Evolutionary conservation across 2,888 invertebrate genomes (phyloP).

Genomic region (Oligia latruncula): DNA sequence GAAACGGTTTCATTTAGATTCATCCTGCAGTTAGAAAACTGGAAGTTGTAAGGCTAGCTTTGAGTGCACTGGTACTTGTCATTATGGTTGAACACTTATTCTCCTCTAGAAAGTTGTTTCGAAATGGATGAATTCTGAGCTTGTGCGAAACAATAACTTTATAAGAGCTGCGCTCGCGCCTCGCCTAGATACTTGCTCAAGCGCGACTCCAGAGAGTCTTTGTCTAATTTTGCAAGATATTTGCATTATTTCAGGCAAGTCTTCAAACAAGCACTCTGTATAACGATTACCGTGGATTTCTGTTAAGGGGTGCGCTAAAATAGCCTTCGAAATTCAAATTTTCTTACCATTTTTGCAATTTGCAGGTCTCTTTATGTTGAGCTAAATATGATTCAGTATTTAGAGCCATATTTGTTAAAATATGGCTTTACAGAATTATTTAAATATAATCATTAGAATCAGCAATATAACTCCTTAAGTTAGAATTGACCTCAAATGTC

Average conservation of each 20-base stretch:
- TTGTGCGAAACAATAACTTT: slow-evolving; percentile 6
- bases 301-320: not conserved
- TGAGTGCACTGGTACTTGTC: not conserved
- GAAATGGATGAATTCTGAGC: slow-evolving; percentile 6
- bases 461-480: not conserved
- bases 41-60: slow-evolving; percentile 11
- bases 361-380: too few species aligned
- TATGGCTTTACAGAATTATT: not conserved
- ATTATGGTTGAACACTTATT: slow-evolving; percentile 4
- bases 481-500: not conserved
- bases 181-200: not conserved
- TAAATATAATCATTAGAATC: not conserved
- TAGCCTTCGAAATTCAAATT: not conserved
- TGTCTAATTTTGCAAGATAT: not conserved
- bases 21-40: slow-evolving; percentile 14
- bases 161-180: slow-evolving; percentile 2
- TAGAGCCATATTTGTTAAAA: not conserved
- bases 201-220: not conserved
- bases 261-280: not conserved
- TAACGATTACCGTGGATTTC: slow-evolving; percentile 14
- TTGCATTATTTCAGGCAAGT: not conserved
- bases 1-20: slow-evolving; percentile 22
- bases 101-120: slow-evolving; percentile 7
- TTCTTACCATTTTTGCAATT: not conserved
- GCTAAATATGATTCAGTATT: too few species aligned